Evolutionary conservation across 1,140 invertebrate genomes (phyloP), one percentile per base, ranked within the genome.

Genomic region (Sitodiplosis mosellana): DNA sequence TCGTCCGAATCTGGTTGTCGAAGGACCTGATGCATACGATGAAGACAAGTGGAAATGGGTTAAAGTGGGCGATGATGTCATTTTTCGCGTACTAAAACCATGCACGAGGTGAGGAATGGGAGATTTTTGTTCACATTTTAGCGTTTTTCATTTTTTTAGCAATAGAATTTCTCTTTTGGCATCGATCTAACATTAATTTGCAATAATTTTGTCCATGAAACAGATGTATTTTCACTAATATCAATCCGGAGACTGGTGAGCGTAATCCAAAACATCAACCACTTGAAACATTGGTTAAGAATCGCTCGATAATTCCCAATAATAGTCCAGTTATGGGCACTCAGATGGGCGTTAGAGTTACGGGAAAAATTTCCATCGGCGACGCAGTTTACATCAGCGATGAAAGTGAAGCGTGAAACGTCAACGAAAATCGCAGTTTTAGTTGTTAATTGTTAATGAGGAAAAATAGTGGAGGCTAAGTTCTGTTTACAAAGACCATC

Each of bases 21-120:
- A 73, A 53, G 78, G 77, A 2, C 61, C 72, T 1, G 52, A 66
- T 18, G 55, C 77, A 2, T 80, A 73, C 54, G 76, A 72, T 3
- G 81, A 85, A 61, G 79, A 83, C 50, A 60, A 66, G 14, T 82
- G 78, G 78, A 70, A 75, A 34, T 81, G 72, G 64, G 57, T 83
- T 18, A 80, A 76, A 64, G 77, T 83, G 47, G 78, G 78, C 2
- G 54, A 65, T 17, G 14, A 12, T 40, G 64, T 68, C 0, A 54
- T 78, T 21, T 74, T 80, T 50, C 69, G 73, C 56, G 71, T 75
- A 46, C 62, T 78, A 11, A 78, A 75, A 57, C 77, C 78, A 1
- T 81, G 78, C 54, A 72, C 71, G 1, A 72, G 37, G 37, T 40
- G 37, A 40, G n/a, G n/a, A n/a, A n/a, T n/a, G n/a, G n/a, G n/a